Evolutionary conservation across 2,888 invertebrate genomes (phyloP).

Genomic region (Amorpha juglandis): DNA sequence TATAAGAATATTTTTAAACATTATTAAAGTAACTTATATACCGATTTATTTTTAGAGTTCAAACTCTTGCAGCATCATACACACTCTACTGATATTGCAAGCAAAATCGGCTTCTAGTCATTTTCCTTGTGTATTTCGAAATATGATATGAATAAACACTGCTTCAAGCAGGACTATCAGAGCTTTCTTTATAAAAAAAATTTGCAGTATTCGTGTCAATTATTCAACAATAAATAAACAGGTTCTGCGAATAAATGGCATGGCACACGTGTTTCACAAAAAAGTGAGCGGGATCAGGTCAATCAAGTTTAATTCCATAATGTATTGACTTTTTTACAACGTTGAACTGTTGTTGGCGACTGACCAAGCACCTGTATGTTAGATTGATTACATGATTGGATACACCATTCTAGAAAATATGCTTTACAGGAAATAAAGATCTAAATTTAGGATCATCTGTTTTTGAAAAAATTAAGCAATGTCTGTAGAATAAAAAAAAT

Average conservation of each 20-base stretch:
- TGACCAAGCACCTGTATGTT: conserved; percentile 11
- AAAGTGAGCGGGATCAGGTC: conserved; percentile 48
- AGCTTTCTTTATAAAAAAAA: neutral
- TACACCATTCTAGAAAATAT: neutral
- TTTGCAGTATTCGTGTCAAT: conserved; percentile 11
- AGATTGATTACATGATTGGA: neutral
- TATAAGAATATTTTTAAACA: too few relatives aligned
- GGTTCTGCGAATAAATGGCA: conserved; percentile 39
- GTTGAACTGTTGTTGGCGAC: conserved; percentile 12
- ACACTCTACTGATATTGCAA: too few relatives aligned
- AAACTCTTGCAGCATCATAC: too few relatives aligned
- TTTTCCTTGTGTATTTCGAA: too few relatives aligned
- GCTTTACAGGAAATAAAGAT: neutral
- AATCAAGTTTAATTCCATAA: conserved; percentile 48
- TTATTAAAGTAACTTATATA: too few relatives aligned
- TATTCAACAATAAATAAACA: neutral
- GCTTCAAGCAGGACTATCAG: neutral
- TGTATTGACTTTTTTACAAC: conserved; percentile 46
- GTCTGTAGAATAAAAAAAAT: too few relatives aligned
- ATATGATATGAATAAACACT: too few relatives aligned
- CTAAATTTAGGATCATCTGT: too few relatives aligned
- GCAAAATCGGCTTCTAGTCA: too few relatives aligned
- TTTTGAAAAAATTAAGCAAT: too few relatives aligned
- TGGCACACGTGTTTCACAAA: conserved; percentile 39
- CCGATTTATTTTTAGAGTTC: too few relatives aligned